Base-by-base conservation (phyloP, 2,797 vertebrate species). In the Otolemur crassicaudatus region DNA sequence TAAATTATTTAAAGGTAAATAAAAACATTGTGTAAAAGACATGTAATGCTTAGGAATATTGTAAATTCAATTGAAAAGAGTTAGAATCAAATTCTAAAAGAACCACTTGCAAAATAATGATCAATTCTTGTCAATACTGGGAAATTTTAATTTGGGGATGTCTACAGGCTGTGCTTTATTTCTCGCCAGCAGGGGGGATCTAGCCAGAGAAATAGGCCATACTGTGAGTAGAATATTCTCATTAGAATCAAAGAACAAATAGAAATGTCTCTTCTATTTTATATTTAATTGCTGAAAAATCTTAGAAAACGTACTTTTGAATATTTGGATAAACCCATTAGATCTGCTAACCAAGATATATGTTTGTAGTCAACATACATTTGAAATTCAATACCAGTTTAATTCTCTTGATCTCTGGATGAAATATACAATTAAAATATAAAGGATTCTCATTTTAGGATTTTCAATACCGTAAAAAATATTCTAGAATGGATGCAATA, bases 31-130 rank as follows among this genome's bases (percentile, higher is more conserved):
- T 80, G 6, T 79, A 90, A 86, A 94, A 69, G 11, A 37, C 3
- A 94, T 37, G 25, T 87, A 91, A 79, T 84, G 20, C 67, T 79
- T 95, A 94, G 3, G 56, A 82, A 93, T 75, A 65, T 31, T 72
- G 12, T 10, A 90, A 94, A 83, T 94, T 94, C 95, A 95, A 83
- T 46, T 37, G 16, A 72, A 90, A 95, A 84, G 34, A 65, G 23
- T 40, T 58, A 53, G 37, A 91, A 13, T 69, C 1, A 46, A 91
- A 77, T 80, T 34, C 60, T 94, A 79, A 79, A 70, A 86, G 11
- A 46, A 29, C 10, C 2, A 43, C 9, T 82, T 94, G 85, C 82
- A 77, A 94, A 61, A 73, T 65, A 94, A 10, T 75, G 34, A 53
- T 83, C 10, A 76, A 43, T 88, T 92, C 53, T 75, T 94, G 82